Conservation (phyloP, 2,113 vertebrate genomes). For the Saccopteryx bilineata region DNA sequence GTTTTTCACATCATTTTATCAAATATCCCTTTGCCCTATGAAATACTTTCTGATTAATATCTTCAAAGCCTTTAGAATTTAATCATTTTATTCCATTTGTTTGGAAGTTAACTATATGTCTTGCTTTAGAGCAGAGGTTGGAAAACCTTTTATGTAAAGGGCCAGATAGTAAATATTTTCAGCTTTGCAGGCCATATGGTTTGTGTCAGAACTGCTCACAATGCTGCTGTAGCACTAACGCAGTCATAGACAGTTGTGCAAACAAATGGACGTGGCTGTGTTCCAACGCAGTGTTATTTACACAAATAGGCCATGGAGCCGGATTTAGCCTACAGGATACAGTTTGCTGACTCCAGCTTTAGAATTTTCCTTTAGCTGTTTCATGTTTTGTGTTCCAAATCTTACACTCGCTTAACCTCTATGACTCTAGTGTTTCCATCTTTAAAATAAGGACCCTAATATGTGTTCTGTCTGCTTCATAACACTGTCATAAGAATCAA, state of each 20-base stretch:
- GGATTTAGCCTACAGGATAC: constrained; percentile 4
- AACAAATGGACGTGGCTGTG: constrained; percentile 49
- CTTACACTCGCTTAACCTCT: constrained; percentile 49
- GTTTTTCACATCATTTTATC: not conserved
- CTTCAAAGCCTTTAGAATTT: constrained; percentile 29
- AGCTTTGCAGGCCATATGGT: constrained; percentile 16
- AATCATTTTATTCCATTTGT: constrained; percentile 40
- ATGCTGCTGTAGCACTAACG: not conserved
- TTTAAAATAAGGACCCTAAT: constrained; percentile 17
- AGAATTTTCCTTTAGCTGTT: not conserved
- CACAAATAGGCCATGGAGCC: not conserved
- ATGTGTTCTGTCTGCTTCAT: not conserved
- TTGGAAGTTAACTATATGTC: constrained; percentile 38
- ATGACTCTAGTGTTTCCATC: not conserved
- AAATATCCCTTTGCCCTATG: not conserved
- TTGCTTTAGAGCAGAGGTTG: constrained; percentile 39
- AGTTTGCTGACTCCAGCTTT: constrained; percentile 35
- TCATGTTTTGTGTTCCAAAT: constrained; percentile 11
- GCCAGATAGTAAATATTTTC: not conserved
- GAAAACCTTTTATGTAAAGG: constrained; percentile 23
- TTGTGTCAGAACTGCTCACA: constrained; percentile 23
- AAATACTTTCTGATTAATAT: constrained; percentile 8
- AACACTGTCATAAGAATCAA: not conserved
- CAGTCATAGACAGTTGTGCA: constrained; percentile 29
- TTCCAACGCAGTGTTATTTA: constrained; percentile 53